A percentile compares a stretch with the other conserved stretches of the same genome.
phyloP scores from a whole-genome alignment of 2,888 invertebrate species.

The Oscheius myriophilus region DNA sequence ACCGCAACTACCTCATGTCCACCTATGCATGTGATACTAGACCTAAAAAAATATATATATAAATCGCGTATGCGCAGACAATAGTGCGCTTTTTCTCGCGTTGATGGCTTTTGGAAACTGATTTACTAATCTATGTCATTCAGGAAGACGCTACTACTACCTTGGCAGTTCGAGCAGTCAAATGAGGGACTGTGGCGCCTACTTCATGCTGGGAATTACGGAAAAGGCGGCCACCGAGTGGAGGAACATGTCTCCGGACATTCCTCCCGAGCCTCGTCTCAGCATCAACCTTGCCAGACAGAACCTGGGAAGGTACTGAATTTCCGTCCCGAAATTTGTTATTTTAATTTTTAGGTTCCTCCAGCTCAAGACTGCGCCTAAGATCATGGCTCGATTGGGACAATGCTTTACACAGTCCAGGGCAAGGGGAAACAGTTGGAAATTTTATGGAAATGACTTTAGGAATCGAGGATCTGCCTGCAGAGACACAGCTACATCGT shows the following conservation, averaged over 20 bases:
- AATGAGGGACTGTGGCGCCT: constrained; percentile 30
- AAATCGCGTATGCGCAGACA: no score
- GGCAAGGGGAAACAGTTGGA: no score
- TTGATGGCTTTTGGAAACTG: no score
- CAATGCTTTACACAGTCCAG: constrained; percentile 70
- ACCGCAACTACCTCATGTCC: no score
- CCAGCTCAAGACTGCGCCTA: constrained; percentile 66
- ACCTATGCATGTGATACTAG: no score
- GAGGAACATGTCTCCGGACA: background rate
- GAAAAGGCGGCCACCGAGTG: constrained; percentile 3
- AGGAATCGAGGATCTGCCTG: constrained; percentile 9
- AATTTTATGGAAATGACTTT: no score
- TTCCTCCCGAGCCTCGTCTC: background rate
- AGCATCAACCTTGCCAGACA: constrained; percentile 18
- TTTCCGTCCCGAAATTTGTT: no score
- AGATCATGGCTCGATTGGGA: constrained; percentile 71
- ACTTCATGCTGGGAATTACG: constrained; percentile 25
- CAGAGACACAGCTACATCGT: constrained; percentile 18
- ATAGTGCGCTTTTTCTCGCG: no score
- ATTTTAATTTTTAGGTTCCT: constrained; percentile 64
- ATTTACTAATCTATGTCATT: no score
- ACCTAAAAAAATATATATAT: no score
- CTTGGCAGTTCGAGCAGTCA: constrained; percentile 33
- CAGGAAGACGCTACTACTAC: constrained; percentile 22
- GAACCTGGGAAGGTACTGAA: constrained; percentile 19